Evolutionary conservation across 2,113 vertebrate species (phyloP).

Genomic region (Puffinus mauretanicus): DNA sequence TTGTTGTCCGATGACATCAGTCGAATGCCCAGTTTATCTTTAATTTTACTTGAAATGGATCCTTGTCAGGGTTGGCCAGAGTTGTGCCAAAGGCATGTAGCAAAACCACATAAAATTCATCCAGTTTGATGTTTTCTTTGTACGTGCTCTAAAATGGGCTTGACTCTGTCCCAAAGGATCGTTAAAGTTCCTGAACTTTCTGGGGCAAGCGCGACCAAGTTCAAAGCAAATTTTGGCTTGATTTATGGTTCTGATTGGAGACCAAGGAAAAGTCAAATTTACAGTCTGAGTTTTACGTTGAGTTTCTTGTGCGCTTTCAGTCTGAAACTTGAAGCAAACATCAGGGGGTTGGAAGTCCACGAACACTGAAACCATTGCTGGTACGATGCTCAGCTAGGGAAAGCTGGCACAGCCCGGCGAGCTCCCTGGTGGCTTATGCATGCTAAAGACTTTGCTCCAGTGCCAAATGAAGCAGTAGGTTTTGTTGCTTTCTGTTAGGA

Average conservation of each 20-base stretch:
- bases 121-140: constrained; percentile 57
- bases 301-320: neutral
- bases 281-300: constrained; percentile 43
- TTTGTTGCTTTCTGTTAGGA: neutral
- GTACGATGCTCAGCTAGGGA: constrained; percentile 6
- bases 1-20: constrained; percentile 18
- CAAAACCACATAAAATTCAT: constrained; percentile 33
- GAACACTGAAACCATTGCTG: constrained; percentile 38
- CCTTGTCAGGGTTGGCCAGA: constrained; percentile 25
- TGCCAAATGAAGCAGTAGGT: constrained; percentile 25
- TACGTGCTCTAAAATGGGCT: constrained; percentile 45
- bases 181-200: constrained; percentile 67
- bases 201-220: constrained; percentile 54
- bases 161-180: constrained; percentile 60
- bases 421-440: neutral
- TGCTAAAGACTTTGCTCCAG: neutral
- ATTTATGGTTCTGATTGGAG: constrained; percentile 60
- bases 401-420: neutral
- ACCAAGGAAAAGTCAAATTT: constrained; percentile 63
- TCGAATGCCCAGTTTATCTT: neutral
- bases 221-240: constrained; percentile 61
- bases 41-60: neutral
- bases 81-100: constrained; percentile 49
- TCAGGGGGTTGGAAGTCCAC: neutral
- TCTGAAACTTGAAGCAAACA: neutral